Evolutionary conservation across 2,888 invertebrate species (phyloP), one percentile per base, ranked within the genome.

Genomic region (Drosophila meridiana): DNA sequence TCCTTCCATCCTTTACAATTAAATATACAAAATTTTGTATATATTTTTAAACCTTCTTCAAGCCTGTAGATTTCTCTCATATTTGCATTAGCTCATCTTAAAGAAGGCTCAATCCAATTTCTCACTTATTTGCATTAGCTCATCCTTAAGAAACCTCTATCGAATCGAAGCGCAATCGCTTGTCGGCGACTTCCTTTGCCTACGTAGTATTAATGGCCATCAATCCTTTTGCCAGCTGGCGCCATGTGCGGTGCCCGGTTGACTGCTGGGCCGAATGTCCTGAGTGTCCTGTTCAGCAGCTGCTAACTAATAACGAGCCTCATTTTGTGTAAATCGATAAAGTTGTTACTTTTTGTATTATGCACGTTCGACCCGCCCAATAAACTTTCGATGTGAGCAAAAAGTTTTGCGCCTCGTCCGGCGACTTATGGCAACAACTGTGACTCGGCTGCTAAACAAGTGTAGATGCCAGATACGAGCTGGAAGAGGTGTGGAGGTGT

Each of bases 241-340:
- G 45, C 45, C 58, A 62, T 56, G 42, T 60, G 68, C 34, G 66
- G 56, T 42, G 36, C 45, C 20, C 2, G 50, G 26, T 11, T 45
- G 43, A 11, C 7, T 55, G 11, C 7, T 43, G 42, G 47, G 53
- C 45, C n/a, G 45, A 56, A 36, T 64, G 60, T 71, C 58, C 66
- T 55, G 62, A 42, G 45, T 58, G 71, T 72, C 63, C 63, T 64
- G 73, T 45, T 55, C 56, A 69, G 63, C 78, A 75, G 70, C 78
- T 72, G 78, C 76, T 69, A 84, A 78, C 87, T 89, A 87, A 89
- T 89, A 87, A 87, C 89, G 85, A 89, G 87, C 77, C 83, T 87
- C 86, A 84, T 80, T 82, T 87, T 76, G 86, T 82, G 79, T 70
- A 83, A 88, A 88, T 88, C 87, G 88, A 88, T 89, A 88, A 88